A percentile compares a stretch with the other conserved stretches of the same genome.
Evolutionary conservation across 2,888 invertebrate species (phyloP).

Genomic region (Diarsia dahlii): DNA sequence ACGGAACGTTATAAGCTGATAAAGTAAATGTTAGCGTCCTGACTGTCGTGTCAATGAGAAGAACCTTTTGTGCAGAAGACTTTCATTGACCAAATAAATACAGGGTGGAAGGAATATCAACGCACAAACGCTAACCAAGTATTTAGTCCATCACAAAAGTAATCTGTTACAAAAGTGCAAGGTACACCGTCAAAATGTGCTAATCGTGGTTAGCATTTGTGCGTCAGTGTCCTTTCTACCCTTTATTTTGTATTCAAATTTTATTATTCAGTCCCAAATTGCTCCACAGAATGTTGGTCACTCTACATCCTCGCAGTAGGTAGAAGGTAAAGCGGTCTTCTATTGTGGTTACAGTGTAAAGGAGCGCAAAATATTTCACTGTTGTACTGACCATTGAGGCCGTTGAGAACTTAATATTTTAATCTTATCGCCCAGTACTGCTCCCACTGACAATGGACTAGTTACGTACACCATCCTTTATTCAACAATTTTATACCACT

Average conservation of each 20-base stretch:
- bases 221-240: too few relatives aligned
- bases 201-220: too few relatives aligned
- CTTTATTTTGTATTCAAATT: neutral
- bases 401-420: constrained; percentile 80
- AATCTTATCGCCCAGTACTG: constrained; percentile 66
- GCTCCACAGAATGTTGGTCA: neutral
- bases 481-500: constrained; percentile 53
- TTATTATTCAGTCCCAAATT: constrained; percentile 10
- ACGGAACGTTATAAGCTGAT: too few relatives aligned
- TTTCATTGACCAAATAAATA: too few relatives aligned
- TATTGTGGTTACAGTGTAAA: constrained; percentile 76
- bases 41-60: neutral
- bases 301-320: constrained; percentile 63
- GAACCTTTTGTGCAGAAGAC: neutral
- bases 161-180: too few relatives aligned
- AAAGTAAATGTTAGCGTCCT: neutral
- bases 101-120: too few relatives aligned
- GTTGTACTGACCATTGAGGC: constrained; percentile 71
- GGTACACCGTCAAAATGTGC: too few relatives aligned
- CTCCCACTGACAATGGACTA: constrained; percentile 59
- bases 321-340: constrained; percentile 68
- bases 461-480: constrained; percentile 56
- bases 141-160: too few relatives aligned
- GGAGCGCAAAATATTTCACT: constrained; percentile 79
- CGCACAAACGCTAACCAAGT: too few relatives aligned